Evolutionary conservation across 2,888 invertebrate genomes (phyloP).

Genomic region (Ophion costatus): DNA sequence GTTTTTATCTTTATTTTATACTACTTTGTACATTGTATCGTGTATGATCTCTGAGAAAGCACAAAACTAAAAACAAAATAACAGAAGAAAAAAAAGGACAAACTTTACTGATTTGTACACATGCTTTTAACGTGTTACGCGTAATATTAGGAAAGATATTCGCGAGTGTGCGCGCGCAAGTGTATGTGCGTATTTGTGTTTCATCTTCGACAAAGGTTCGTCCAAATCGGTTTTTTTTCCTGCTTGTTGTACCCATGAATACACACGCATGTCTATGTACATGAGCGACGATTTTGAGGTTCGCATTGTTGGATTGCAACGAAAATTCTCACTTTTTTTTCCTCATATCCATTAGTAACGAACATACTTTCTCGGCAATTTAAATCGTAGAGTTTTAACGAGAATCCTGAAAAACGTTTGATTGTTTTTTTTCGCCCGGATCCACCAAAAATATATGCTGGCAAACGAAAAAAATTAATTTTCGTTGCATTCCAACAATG

Average conservation of each 20-base stretch:
- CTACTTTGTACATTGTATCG: conserved; percentile 82
- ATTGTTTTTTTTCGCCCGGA: no score
- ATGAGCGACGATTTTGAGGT: no score
- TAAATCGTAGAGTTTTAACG: no score
- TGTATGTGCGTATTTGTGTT: conserved; percentile 27
- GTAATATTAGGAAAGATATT: conserved; percentile 68
- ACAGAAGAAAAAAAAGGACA: conserved; percentile 75
- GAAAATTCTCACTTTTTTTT: no score
- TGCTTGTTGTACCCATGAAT: background rate
- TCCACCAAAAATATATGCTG: no score
- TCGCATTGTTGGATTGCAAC: no score
- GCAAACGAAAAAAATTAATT: no score
- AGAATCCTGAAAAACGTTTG: no score
- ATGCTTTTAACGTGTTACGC: conserved; percentile 78
- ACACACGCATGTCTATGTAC: conserved; percentile 22
- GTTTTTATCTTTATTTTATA: conserved; percentile 81
- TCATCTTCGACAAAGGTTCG: conserved; percentile 31
- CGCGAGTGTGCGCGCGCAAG: conserved; percentile 4
- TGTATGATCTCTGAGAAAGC: conserved; percentile 83
- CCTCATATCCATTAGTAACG: no score
- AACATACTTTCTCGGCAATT: no score
- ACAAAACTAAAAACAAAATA: conserved; percentile 75
- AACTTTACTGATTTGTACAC: conserved; percentile 80
- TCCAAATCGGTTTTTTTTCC: conserved; percentile 32
- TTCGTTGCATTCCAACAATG: no score